A percentile compares a stretch with the other conserved stretches of the same genome.
Conservation (phyloP, 1,140 invertebrate species). For the Hormaphis cornu region DNA sequence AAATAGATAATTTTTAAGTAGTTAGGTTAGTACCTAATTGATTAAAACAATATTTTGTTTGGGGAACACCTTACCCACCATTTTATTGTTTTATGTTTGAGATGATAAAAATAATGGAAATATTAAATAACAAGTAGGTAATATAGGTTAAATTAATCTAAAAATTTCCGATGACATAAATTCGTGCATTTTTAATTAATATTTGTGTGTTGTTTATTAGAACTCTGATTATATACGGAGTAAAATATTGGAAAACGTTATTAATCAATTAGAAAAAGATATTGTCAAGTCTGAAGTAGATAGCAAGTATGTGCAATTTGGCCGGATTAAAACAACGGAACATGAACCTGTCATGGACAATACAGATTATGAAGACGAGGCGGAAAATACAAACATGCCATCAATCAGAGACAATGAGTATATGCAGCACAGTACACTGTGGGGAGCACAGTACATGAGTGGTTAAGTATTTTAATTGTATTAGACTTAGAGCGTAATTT, state of each 20-base stretch:
- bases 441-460: slow-evolving; percentile 68
- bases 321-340: background rate
- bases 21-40: too few relatives aligned
- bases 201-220: background rate
- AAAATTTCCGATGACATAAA: too few relatives aligned
- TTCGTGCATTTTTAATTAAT: too few relatives aligned
- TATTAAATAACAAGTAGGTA: background rate
- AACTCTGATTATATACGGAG: slow-evolving; percentile 15
- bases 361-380: slow-evolving; percentile 4
- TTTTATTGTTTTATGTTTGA: too few relatives aligned
- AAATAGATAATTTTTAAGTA: too few relatives aligned
- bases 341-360: background rate
- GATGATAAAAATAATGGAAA: background rate
- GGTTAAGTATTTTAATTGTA: slow-evolving; percentile 38
- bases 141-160: too few relatives aligned
- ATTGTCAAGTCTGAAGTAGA: slow-evolving; percentile 21
- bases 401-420: slow-evolving; percentile 82
- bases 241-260: slow-evolving; percentile 16
- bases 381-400: slow-evolving; percentile 41
- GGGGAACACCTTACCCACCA: too few relatives aligned
- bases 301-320: background rate
- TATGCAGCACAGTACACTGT: slow-evolving; percentile 75
- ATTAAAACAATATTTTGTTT: too few relatives aligned
- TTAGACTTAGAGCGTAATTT: too few relatives aligned
- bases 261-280: slow-evolving; percentile 7